Base-by-base conservation (phyloP, 2,113 vertebrate genomes). In the Phrynosoma blainvillii region DNA sequence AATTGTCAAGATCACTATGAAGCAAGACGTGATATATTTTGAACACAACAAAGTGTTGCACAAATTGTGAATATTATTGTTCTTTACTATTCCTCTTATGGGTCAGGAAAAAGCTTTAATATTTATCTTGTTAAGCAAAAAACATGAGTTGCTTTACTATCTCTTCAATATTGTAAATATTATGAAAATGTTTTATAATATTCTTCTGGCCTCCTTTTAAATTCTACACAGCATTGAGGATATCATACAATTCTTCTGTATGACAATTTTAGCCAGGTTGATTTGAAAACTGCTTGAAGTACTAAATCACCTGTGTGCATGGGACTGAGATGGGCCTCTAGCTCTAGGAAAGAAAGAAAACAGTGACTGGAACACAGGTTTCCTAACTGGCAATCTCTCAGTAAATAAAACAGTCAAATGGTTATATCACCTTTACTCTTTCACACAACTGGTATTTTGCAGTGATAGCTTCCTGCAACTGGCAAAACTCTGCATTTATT, bases 401-500 rank as follows among this genome's bases (percentile, higher is more conserved):
- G 59, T 20, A 89, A 92, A 92, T 56, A 89, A 65, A 74, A 92
- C 88, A 89, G 73, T 89, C 66, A 73, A 18, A 88, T 32, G 0
- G 30, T 91, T 92, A 83, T 91, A 32, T 94, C 93, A 98, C 98
- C 98, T 98, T 96, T 93, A 99, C 95, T 97, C 98, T 96, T 93
- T 98, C 97, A 75, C 82, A 87, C 87, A 99, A 97, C 30, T 96
- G 83, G 79, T 98, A 99, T 92, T 98, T 99, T 86, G 97, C 93
- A 89, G 98, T 80, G 71, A 97, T 90, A 82, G 97, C 95, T 90
- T 97, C 97, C 93, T 99, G 98, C 91, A 99, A 96, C 21, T 96
- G 92, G 93, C 98, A 98, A 89, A 99, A 98, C 14, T 98, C 98
- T 93, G 96, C 95, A 92, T 96, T 98, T 86, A 99, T 95, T 97